Evolutionary conservation across 2,113 vertebrate genomes (phyloP), one percentile per base, ranked within the genome.

Genomic region (Nothobranchius furzeri): DNA sequence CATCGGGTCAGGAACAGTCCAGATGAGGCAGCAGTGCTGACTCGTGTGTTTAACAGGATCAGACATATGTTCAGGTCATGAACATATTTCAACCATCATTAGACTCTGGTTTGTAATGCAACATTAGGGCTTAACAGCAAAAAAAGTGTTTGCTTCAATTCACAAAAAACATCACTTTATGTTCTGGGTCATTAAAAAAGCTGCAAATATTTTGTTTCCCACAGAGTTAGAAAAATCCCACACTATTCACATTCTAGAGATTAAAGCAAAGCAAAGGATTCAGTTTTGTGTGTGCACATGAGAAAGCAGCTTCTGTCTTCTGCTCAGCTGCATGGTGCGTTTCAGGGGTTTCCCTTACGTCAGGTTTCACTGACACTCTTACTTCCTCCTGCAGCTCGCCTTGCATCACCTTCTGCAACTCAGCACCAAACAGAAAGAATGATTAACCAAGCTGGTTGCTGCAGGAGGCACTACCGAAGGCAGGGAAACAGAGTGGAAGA

Each of bases 361-460:
- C 49, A 3, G 20, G 52, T 36, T 24, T 24, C 49, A 57, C 51
- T 56, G 35, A 68, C 47, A 78, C 54, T 50, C 25, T 42, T 0
- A 36, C 64, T 74, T 79, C 15, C 58, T 9, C 59, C 60, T 30
- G 24, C n/a, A 2, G 36, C 15, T 56, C 13, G 15, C 66, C 54
- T 48, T 52, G 17, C 25, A 10, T 46, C 56, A 30, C 56, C 47
- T 83, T 79, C 37, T 77, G 73, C 66, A 74, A 68, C 76, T 77
- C 43, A 76, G 68, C 76, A 78, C 58, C 37, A n/a, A 61, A 56
- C 51, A 25, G 68, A 15, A 70, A 51, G 70, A 90, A 87, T 89
- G 69, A 88, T 90, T 88, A 88, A 89, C 86, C 57, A 73, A 68
- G 66, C 47, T 40, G 36, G 58, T 66, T 48, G 36, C 51, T 36